Conservation (phyloP, 2,113 vertebrate species). For the Eleginops maclovinus region DNA sequence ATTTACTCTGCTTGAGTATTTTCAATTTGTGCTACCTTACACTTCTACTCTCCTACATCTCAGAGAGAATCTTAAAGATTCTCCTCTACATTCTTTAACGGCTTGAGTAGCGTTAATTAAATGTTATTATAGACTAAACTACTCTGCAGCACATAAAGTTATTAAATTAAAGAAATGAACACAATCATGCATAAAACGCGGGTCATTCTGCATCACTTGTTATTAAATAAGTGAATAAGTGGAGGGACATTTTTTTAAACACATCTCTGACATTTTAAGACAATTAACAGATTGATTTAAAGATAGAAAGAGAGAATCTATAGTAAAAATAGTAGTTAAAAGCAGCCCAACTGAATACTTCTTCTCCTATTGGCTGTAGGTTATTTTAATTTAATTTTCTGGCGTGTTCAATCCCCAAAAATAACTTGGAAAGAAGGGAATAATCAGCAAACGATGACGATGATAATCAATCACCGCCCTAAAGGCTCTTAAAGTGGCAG, state of each 20-base stretch:
- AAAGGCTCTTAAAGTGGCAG: slow-evolving; percentile 10
- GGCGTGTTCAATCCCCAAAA: neutral
- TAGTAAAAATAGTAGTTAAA: too few relatives aligned
- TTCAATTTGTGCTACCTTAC: neutral
- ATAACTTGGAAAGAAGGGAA: neutral
- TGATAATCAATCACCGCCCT: neutral
- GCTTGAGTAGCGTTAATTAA: neutral
- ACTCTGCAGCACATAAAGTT: neutral
- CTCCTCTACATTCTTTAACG: neutral
- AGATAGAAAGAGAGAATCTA: too few relatives aligned
- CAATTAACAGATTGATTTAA: too few relatives aligned
- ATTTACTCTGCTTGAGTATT: neutral
- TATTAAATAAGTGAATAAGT: too few relatives aligned
- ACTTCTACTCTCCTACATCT: too few relatives aligned
- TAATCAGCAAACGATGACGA: neutral
- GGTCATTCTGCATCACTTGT: too few relatives aligned
- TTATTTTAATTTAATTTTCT: neutral
- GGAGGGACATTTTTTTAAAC: too few relatives aligned
- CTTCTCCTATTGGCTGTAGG: too few relatives aligned
- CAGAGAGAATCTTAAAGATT: neutral
- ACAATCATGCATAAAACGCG: too few relatives aligned
- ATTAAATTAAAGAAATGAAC: neutral
- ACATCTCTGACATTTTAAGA: too few relatives aligned
- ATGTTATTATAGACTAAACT: neutral
- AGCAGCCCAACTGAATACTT: too few relatives aligned